A percentile compares a stretch with the other conserved stretches of the same genome.
phyloP scores from a whole-genome alignment of 2,113 vertebrate genomes.

The Ivindomyrus marchei region DNA sequence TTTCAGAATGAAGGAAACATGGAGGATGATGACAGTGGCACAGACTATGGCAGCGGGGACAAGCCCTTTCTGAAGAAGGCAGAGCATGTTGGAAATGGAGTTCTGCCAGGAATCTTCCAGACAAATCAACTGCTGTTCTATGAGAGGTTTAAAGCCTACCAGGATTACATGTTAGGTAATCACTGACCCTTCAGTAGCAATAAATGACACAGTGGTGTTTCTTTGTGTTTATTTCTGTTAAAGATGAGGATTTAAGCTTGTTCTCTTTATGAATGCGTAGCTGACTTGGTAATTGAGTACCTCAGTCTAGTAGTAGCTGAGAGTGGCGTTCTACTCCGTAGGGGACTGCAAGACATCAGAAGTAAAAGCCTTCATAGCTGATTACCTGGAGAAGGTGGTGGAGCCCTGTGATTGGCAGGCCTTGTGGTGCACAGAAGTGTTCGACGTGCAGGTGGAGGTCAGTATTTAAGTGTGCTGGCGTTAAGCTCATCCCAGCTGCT shows the following conservation, averaged over 20 bases:
- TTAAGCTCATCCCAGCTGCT: background rate
- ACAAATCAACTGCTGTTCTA: constrained; percentile 82
- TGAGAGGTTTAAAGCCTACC: constrained; percentile 83
- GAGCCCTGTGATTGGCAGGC: constrained; percentile 85
- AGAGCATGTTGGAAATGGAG: constrained; percentile 43
- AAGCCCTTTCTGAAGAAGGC: constrained; percentile 55
- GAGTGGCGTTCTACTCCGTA: constrained; percentile 32
- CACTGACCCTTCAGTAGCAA: background rate
- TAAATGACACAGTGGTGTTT: background rate
- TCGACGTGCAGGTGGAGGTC: constrained; percentile 85
- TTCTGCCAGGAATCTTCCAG: constrained; percentile 75
- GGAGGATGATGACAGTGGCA: constrained; percentile 55
- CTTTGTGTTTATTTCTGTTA: background rate
- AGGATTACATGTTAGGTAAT: constrained; percentile 90
- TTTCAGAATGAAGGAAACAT: constrained; percentile 45
- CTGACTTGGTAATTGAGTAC: background rate
- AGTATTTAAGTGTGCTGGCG: constrained; percentile 26
- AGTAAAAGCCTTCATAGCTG: constrained; percentile 76
- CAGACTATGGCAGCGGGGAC: constrained; percentile 53
- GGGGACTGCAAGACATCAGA: constrained; percentile 92
- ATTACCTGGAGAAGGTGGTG: constrained; percentile 85
- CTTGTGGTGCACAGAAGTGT: constrained; percentile 77
- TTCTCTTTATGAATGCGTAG: background rate
- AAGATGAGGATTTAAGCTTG: background rate
- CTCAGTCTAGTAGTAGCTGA: background rate